phyloP scores from a whole-genome alignment of 2,888 invertebrate species.

The Heliconius cydno region DNA sequence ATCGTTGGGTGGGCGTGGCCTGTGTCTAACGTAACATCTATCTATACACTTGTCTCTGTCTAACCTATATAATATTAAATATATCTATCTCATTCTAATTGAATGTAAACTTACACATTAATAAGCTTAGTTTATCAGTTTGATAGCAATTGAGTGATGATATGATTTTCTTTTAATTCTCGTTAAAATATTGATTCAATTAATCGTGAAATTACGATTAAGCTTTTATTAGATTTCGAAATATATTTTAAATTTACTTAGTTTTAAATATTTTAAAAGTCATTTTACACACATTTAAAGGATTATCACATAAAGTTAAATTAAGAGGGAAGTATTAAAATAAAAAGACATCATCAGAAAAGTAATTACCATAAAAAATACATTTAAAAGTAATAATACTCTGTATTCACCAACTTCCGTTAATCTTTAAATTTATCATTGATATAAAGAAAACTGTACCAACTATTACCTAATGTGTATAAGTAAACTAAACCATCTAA shows the following conservation, averaged over 20 bases:
- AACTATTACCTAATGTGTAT: too few species aligned
- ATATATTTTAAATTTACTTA: neutral
- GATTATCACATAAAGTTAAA: neutral
- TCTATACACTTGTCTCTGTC: slow-evolving; percentile 64
- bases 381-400: too few species aligned
- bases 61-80: slow-evolving; percentile 14
- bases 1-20: slow-evolving; percentile 73
- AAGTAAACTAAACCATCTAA: too few species aligned
- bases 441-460: too few species aligned
- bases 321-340: too few species aligned
- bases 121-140: slow-evolving; percentile 38
- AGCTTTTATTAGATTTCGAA: neutral
- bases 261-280: neutral
- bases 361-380: too few species aligned
- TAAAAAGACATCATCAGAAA: too few species aligned
- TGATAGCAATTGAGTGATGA: slow-evolving; percentile 28
- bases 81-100: slow-evolving; percentile 64
- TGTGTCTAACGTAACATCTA: slow-evolving; percentile 80
- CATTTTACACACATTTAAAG: neutral
- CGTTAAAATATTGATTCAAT: slow-evolving; percentile 7
- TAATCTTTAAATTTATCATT: too few species aligned
- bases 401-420: too few species aligned
- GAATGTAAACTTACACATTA: slow-evolving; percentile 52
- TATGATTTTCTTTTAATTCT: slow-evolving; percentile 10
- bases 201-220: neutral